Conservation (phyloP, 2,113 vertebrate genomes). For the Patagioenas fasciata region DNA sequence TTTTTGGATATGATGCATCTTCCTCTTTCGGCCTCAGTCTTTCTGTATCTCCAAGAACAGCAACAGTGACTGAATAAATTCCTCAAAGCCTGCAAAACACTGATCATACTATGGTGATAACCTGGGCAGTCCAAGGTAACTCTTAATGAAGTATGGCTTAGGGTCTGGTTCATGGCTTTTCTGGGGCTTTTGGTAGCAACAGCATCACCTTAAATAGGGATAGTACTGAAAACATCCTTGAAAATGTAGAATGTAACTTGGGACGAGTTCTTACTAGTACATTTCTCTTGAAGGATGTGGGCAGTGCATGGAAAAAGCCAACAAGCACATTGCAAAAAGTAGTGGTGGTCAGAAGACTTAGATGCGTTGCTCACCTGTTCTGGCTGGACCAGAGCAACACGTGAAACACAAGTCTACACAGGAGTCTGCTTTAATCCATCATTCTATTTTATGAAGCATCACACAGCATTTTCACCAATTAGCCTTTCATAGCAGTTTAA, state of each 20-base stretch:
- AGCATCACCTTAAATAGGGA: background rate
- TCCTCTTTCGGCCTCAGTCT: background rate
- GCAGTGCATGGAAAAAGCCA: background rate
- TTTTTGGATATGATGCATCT: background rate
- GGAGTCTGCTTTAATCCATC: constrained; percentile 49
- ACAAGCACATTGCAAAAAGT: background rate
- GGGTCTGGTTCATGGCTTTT: background rate
- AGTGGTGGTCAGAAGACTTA: background rate
- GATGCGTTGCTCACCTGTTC: background rate
- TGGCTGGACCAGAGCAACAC: background rate
- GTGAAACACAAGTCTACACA: constrained; percentile 29
- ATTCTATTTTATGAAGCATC: constrained; percentile 59
- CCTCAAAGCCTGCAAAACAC: background rate
- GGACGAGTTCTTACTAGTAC: background rate
- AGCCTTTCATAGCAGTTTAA: constrained; percentile 47
- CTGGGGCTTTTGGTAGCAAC: background rate
- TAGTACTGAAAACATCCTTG: background rate
- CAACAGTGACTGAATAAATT: background rate
- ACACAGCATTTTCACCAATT: constrained; percentile 45
- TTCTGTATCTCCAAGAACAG: background rate
- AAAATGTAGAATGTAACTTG: background rate
- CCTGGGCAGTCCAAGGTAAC: background rate
- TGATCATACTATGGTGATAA: background rate
- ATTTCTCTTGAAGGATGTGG: background rate
- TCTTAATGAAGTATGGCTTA: background rate